These are phyloP conservation scores for Eolophus roseicapilla DNA, from an alignment of 2,113 vertebrate genomes.

Conservation along the genomic window DNA sequence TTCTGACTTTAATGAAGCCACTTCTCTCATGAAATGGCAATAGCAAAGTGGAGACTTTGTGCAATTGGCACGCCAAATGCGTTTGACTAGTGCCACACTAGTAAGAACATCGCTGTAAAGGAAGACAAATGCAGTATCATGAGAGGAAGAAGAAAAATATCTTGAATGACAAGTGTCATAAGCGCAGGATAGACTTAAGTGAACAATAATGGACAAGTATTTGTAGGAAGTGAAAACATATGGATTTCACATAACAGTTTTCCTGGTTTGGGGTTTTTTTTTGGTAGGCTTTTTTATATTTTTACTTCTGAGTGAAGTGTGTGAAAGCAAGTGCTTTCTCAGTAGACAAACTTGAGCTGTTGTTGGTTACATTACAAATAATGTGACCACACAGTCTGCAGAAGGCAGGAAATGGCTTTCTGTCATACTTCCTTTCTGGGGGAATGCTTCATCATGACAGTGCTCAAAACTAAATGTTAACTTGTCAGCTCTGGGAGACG, in stretches of 20 bases:
- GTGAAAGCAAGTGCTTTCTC: neutral
- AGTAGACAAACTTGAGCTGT: neutral
- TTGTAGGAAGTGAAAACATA: neutral
- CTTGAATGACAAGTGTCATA: neutral
- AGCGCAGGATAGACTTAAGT: neutral
- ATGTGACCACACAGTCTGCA: neutral
- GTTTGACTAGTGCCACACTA: rapidly evolving
- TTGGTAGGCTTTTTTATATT: neutral
- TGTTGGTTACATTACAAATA: neutral
- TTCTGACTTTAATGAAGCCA: neutral
- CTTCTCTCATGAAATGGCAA: neutral
- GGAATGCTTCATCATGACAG: neutral
- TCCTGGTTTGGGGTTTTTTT: neutral
- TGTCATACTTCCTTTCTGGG: neutral
- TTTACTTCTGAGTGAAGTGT: neutral
- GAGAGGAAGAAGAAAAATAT: no score
- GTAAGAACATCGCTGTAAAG: neutral
- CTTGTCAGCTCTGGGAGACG: neutral
- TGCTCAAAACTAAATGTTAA: neutral
- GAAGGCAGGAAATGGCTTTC: constrained; percentile 39
- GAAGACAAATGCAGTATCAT: neutral
- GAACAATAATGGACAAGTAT: neutral
- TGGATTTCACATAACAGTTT: neutral
- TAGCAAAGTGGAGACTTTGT: neutral
- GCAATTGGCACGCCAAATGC: neutral